phyloP scores from a whole-genome alignment of 2,113 vertebrate genomes.

The Crotalus viridis region DNA sequence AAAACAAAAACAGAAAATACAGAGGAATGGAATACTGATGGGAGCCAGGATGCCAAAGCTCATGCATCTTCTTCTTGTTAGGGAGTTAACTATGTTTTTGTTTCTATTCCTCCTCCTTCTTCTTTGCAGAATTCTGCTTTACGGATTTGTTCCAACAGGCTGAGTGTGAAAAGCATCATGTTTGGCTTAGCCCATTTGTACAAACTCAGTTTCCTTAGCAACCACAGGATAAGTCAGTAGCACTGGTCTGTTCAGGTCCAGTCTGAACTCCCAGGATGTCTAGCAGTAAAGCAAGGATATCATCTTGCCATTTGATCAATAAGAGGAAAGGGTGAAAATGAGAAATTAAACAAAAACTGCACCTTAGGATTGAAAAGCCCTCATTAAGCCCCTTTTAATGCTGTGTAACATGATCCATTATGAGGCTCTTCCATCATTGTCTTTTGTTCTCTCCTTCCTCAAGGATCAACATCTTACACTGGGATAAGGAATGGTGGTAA shows the following conservation, averaged over 20 bases:
- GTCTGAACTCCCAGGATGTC: not conserved
- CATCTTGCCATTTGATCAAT: not conserved
- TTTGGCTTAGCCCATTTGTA: not conserved
- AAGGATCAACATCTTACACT: not conserved
- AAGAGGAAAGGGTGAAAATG: not conserved
- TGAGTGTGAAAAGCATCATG: not conserved
- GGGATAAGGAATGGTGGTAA: not conserved
- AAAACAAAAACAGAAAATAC: not conserved
- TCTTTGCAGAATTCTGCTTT: not conserved
- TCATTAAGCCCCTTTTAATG: not conserved
- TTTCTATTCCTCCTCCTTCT: not conserved
- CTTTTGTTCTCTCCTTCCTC: not conserved
- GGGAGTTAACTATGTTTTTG: not conserved
- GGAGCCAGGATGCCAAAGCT: not conserved
- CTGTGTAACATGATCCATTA: not conserved
- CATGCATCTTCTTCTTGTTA: not conserved
- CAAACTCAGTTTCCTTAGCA: slow-evolving; percentile 18
- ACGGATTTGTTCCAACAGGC: not conserved
- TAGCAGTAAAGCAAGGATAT: not conserved
- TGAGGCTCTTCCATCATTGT: not conserved
- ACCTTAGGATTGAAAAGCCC: not conserved
- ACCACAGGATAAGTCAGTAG: not conserved
- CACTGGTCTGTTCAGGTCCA: not conserved
- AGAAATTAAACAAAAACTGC: not conserved
- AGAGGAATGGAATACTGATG: not conserved